Conservation (phyloP, 2,113 vertebrate genomes). For the Herpetotheres cachinnans region DNA sequence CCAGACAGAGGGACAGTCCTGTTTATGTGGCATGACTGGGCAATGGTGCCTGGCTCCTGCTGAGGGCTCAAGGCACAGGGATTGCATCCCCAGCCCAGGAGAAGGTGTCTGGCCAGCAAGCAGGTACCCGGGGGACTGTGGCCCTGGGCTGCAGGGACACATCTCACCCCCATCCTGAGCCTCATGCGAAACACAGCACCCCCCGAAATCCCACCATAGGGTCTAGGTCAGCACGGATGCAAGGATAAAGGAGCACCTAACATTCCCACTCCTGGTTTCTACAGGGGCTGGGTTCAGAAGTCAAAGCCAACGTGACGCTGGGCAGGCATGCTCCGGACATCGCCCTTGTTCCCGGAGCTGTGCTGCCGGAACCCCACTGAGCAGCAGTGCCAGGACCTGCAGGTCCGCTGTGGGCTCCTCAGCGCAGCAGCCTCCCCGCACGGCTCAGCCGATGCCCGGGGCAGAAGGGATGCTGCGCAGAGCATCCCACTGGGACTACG, state of each 20-base stretch:
- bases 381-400: neutral
- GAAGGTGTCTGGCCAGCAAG: neutral
- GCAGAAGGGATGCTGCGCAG: neutral
- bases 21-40: neutral
- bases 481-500: neutral
- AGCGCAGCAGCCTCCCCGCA: neutral
- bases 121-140: accelerated
- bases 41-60: accelerated
- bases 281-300: neutral
- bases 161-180: neutral
- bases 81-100: accelerated
- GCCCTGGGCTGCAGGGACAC: neutral
- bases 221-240: accelerated
- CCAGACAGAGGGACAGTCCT: neutral
- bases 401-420: neutral
- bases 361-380: too few species aligned
- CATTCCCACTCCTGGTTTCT: neutral
- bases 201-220: neutral
- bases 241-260: neutral
- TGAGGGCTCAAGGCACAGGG: neutral
- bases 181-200: neutral
- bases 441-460: accelerated
- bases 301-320: accelerated
- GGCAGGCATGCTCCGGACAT: accelerated
- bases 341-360: neutral